Evolutionary conservation across 2,888 invertebrate genomes (phyloP), one percentile per base, ranked within the genome.

Genomic region (Dioctria linearis): DNA sequence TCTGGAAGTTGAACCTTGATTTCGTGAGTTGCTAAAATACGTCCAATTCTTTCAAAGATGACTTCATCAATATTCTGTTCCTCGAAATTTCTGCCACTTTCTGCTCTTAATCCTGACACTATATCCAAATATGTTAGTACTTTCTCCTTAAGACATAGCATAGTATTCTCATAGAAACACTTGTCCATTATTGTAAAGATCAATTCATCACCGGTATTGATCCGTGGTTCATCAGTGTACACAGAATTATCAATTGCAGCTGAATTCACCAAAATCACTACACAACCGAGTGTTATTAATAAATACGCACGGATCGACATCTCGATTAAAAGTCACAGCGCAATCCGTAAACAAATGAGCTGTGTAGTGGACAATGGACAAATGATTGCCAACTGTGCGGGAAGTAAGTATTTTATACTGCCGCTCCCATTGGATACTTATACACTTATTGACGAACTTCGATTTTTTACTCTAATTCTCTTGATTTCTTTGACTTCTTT

Each of bases 81-180:
- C 83, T 92, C 89, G 82, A 92, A 90, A 82, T 92, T 91, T 83
- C 93, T 91, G 65, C 91, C 91, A 78, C 91, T 90, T 84, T 93
- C 92, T 79, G 91, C 91, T 80, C 90, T 89, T 54, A 93, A 90
- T 84, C 93, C 93, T 82, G 94, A 88, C 80, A 93, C 90, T 59
- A 92, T 93, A 88, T 95, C 95, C 90, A 96, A 90, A 89, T 93
- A 95, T 79, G 91, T 92, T 46, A 96, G 90, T 85, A 95, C 94
- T 89, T 94, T 94, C 88, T 92, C 92, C 90, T 95, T 95, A 84
- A 95, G 91, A 86, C 95, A 95, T 87, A 92, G 91, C 87, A 94
- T 93, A 5, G 92, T 92, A 82, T 92, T 91, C 69, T 91, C 91
- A 84, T 91, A 90, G 86, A 93, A 92, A 90, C 96, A 95, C 87